Percentiles rank a stretch among this genome's conserved stretches.
Conservation (phyloP, 1,140 invertebrate species). For the Glossosoma conforme region DNA sequence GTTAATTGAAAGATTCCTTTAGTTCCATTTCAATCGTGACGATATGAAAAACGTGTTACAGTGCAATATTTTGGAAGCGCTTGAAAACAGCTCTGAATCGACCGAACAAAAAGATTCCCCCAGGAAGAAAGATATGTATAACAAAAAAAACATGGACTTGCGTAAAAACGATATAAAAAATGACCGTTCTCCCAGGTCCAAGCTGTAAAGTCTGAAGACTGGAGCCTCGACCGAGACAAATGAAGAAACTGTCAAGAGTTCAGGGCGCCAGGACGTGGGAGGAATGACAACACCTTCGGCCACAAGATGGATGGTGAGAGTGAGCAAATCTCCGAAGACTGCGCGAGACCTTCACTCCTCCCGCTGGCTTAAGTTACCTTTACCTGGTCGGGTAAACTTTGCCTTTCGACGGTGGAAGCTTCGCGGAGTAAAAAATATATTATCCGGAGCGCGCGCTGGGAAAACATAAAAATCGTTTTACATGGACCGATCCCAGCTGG, state of each 20-base stretch:
- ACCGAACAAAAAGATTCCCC: too few relatives aligned
- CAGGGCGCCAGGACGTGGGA: background rate
- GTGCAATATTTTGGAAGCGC: background rate
- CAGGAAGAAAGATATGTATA: too few relatives aligned
- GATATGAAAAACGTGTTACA: constrained; percentile 1
- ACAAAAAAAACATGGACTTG: background rate
- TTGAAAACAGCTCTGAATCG: background rate
- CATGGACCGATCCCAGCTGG: too few relatives aligned
- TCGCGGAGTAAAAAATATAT: too few relatives aligned
- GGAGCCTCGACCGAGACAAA: background rate
- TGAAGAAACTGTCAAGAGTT: background rate
- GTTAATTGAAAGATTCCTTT: too few relatives aligned
- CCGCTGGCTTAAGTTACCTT: too few relatives aligned
- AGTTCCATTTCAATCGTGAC: background rate
- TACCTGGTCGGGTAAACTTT: too few relatives aligned
- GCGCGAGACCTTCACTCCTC: background rate
- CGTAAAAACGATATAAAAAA: background rate
- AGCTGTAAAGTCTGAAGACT: too few relatives aligned
- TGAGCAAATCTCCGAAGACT: constrained; percentile 1
- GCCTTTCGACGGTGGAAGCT: too few relatives aligned
- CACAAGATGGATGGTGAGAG: background rate
- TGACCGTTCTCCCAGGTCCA: too few relatives aligned
- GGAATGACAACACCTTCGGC: background rate
- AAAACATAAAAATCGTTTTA: too few relatives aligned
- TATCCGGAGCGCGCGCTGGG: too few relatives aligned